Evolutionary conservation across 2,113 vertebrate genomes (phyloP).

Genomic region (Anarrhichthys ocellatus): DNA sequence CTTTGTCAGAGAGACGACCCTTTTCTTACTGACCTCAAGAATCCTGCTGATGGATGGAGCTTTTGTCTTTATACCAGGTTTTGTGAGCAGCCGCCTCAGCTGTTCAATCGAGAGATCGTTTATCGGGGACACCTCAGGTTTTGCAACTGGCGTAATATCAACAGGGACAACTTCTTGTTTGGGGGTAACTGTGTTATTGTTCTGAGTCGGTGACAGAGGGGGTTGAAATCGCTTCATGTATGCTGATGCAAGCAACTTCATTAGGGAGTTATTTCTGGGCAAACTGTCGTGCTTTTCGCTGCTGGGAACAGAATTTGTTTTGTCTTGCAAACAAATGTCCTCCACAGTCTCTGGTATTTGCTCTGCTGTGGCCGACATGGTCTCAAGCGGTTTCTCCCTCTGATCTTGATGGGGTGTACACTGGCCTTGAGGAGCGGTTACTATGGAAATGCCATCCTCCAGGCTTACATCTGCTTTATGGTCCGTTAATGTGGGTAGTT

Average conservation of each 20-base stretch:
- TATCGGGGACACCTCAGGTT: slow-evolving; percentile 16
- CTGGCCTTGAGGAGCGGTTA: slow-evolving; percentile 46
- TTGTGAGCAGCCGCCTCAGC: slow-evolving; percentile 68
- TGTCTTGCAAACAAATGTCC: slow-evolving; percentile 27
- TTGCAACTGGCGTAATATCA: slow-evolving; percentile 56
- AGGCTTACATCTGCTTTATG: slow-evolving; percentile 32
- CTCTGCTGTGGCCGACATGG: slow-evolving; percentile 22
- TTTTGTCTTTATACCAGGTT: slow-evolving; percentile 70
- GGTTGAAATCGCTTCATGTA: slow-evolving; percentile 71
- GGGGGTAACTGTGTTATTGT: slow-evolving; percentile 37
- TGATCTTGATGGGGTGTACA: slow-evolving; percentile 22
- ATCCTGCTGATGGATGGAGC: slow-evolving; percentile 67
- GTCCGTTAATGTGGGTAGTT: slow-evolving; percentile 39
- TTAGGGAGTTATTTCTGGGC: slow-evolving; percentile 65
- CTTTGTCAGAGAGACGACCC: slow-evolving; percentile 77
- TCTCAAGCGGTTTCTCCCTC: slow-evolving; percentile 39
- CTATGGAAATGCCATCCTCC: slow-evolving; percentile 45
- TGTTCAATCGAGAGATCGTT: slow-evolving; percentile 66
- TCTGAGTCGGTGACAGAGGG: slow-evolving; percentile 25
- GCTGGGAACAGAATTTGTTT: slow-evolving; percentile 24
- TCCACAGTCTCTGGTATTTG: slow-evolving; percentile 28
- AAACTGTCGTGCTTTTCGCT: slow-evolving; percentile 21
- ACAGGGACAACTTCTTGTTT: slow-evolving; percentile 74
- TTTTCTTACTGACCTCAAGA: slow-evolving; percentile 72
- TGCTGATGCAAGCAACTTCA: slow-evolving; percentile 82